Evolutionary conservation across 1,140 invertebrate species (phyloP), one percentile per base, ranked within the genome.

Genomic region (Pollicipes pollicipes): DNA sequence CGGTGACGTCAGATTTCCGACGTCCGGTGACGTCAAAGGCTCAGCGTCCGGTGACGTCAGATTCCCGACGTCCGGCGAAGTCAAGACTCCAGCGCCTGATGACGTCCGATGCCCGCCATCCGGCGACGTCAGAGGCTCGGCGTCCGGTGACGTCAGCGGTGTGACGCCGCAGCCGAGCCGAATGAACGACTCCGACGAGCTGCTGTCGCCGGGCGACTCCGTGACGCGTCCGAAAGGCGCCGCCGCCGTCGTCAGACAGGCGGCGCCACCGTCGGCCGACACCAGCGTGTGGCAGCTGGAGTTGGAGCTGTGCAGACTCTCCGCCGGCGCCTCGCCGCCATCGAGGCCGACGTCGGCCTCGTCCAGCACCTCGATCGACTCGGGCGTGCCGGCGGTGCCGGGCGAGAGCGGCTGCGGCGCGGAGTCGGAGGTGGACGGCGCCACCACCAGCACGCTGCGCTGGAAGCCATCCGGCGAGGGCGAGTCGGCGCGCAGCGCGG

Each of bases 211-310:
- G 17, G 45, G 45, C 21, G 45, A 58, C 13, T 58, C 45, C 17
- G 45, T 21, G 13, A 21, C 13, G 2, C 17, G 13, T 10, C 45
- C 45, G 45, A 10, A 21, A 3, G 45, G 45, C 45, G 45, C 13
- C 45, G 45, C 45, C 45, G 24, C 45, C 21, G 17, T 17, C 45
- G 45, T 21, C 2, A 10, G 13, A 58, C 24, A 58, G 17, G 45
- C 45, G 21, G 45, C 45, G 45, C 45, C 45, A 58, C 45, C 45
- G 21, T 66, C 64, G 8, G 28, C 64, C 3, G 64, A 66, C 0
- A 90, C 88, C 74, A 90, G 82, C 79, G 93, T 90, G 10, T 88
- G 89, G 69, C 87, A 84, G 75, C 81, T 83, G 24, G 75, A 76
- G 29, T 70, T 58, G 21, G 71, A 69, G 58, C 68, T 69, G n/a